A percentile compares a stretch with the other conserved stretches of the same genome.
phyloP scores from a whole-genome alignment of 2,888 invertebrate genomes.

The Tipula confusa region DNA sequence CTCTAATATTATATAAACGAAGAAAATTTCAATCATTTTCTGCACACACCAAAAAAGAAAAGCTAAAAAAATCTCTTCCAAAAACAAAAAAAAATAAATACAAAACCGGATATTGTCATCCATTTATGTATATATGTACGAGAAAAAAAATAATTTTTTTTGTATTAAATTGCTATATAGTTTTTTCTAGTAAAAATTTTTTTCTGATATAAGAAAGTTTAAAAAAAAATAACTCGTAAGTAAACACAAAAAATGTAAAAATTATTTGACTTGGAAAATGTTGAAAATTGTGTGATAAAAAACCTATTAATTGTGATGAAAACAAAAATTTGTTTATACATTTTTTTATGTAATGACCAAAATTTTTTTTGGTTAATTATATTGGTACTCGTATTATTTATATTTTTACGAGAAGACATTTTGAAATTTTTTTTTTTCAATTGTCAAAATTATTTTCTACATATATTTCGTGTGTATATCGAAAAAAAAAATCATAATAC shows the following conservation, averaged over 20 bases:
- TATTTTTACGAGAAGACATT: constrained; percentile 26
- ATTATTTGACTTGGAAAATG: not conserved
- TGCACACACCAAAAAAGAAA: not conserved
- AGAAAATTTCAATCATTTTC: not conserved
- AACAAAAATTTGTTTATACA: constrained; percentile 14
- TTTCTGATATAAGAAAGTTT: constrained; percentile 25
- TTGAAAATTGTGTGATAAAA: not conserved
- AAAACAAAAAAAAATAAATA: not conserved
- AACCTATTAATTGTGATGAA: not conserved
- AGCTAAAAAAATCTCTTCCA: not conserved
- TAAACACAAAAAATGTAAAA: not conserved
- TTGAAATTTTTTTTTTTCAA: not conserved
- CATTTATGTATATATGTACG: not conserved
- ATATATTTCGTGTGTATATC: not conserved
- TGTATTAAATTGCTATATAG: constrained; percentile 15
- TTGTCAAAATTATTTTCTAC: not conserved
- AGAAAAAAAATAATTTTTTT: constrained; percentile 13
- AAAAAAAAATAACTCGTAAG: constrained; percentile 26
- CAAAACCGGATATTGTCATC: constrained; percentile 32
- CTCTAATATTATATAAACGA: not conserved
- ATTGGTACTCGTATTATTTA: constrained; percentile 13
- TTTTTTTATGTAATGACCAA: constrained; percentile 26
- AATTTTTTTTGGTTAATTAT: constrained; percentile 13
- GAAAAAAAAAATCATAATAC: no score
- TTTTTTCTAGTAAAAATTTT: constrained; percentile 21